A percentile compares a stretch with the other conserved stretches of the same genome.
Evolutionary conservation across 2,797 vertebrate species (phyloP).

Genomic region (Neoniphon sammara): DNA sequence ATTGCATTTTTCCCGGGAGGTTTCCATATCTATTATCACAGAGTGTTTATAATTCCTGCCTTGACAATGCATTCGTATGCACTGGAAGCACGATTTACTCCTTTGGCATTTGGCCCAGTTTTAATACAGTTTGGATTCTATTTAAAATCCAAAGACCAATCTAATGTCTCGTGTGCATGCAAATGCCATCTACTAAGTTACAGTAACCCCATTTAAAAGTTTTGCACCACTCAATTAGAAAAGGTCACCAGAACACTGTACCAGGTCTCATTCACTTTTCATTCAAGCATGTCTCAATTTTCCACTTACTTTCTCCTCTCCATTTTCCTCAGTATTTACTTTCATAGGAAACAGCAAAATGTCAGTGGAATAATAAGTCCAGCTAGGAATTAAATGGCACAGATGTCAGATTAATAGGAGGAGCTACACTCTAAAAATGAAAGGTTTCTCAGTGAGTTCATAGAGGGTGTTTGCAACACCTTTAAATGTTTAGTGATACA

Average conservation of each 20-base stretch:
- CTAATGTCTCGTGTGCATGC: slow-evolving; percentile 55
- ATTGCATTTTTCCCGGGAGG: background rate
- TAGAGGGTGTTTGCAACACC: background rate
- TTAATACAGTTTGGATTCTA: slow-evolving; percentile 56
- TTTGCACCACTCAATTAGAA: slow-evolving; percentile 76
- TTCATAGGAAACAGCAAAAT: slow-evolving; percentile 57
- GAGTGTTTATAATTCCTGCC: background rate
- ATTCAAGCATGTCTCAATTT: slow-evolving; percentile 58
- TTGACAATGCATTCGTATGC: background rate
- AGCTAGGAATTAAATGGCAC: slow-evolving; percentile 34
- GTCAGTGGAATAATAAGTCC: slow-evolving; percentile 65
- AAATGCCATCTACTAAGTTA: slow-evolving; percentile 67
- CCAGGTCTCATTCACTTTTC: slow-evolving; percentile 55
- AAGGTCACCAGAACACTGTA: slow-evolving; percentile 74
- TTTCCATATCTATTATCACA: background rate
- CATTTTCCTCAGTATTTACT: slow-evolving; percentile 60
- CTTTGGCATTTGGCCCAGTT: slow-evolving; percentile 49
- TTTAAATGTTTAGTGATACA: slow-evolving; percentile 20
- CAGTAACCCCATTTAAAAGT: slow-evolving; percentile 62
- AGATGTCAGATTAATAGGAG: slow-evolving; percentile 39
- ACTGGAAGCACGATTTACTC: background rate
- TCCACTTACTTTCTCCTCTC: slow-evolving; percentile 42
- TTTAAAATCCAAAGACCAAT: slow-evolving; percentile 50
- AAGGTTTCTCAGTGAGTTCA: slow-evolving; percentile 6
- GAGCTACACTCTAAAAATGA: slow-evolving; percentile 29